Base-by-base conservation (phyloP, 2,888 invertebrate species). In the Morpho achilles region DNA sequence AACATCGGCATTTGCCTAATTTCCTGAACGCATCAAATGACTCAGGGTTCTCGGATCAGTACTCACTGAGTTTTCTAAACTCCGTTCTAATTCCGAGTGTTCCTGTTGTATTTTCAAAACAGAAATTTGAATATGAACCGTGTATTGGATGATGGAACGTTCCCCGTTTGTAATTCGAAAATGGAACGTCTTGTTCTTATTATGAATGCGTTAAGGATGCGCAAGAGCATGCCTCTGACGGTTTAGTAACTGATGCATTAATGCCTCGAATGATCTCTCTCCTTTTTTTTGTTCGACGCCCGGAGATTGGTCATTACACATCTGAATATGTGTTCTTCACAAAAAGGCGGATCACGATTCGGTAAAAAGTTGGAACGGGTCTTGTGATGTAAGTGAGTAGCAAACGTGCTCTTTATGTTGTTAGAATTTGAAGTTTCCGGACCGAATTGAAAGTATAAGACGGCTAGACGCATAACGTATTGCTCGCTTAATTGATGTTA, bases 161-260 rank as follows among this genome's bases (percentile, higher is more conserved):
- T 79, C 78, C 80, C 77, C 81, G 84, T 86, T 85, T 80, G 80
- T 80, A 76, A 82, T 84, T 75, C 76, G 79, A 85, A 85, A 84
- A 82, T 78, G 80, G 79, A 82, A 79, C 84, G 81, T 84, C 79
- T 82, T 83, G 80, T 86, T 87, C 83, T 86, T 87, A 84, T 86
- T 87, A 81, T 84, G 85, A 86, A 84, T 85, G 82, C 81, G 82
- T 78, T 60, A 85, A 87, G 87, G 88, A 88, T 87, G 87, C 87
- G 82, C 84, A 75, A 78, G 85, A 75, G 88, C 88, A 88, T 87
- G 75, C 84, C 82, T 80, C 85, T 77, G 84, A 84, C 84, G 88
- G 86, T 88, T 90, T 89, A 88, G 88, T 88, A 86, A 86, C 85
- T 84, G 87, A 87, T 87, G 89, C 89, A 88, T 90, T 88, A 87